Conservation (phyloP, 1,140 invertebrate species). For the Saccostrea cuccullata region DNA sequence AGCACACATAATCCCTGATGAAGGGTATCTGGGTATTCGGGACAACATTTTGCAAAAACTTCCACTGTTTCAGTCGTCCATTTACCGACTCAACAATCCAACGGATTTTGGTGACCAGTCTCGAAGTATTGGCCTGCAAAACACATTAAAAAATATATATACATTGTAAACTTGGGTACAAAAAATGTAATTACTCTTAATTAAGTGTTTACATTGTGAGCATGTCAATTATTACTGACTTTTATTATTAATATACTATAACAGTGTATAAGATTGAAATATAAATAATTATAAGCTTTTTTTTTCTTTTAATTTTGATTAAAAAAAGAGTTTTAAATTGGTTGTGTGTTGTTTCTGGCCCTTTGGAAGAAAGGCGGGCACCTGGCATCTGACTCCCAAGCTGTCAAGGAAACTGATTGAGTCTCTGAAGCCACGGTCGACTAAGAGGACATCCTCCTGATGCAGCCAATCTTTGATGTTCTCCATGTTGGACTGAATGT, state of each 20-base stretch:
- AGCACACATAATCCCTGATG: constrained; percentile 39
- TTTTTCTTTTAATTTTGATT: too few relatives aligned
- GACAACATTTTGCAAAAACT: constrained; percentile 45
- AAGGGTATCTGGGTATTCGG: constrained; percentile 48
- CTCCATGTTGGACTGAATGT: constrained; percentile 44
- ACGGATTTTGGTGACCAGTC: constrained; percentile 52
- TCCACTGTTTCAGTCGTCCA: constrained; percentile 46
- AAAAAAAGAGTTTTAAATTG: too few relatives aligned
- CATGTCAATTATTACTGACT: too few relatives aligned
- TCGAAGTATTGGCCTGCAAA: constrained; percentile 33
- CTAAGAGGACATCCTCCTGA: constrained; percentile 41
- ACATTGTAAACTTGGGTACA: too few relatives aligned
- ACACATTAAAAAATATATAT: neutral
- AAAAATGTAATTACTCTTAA: too few relatives aligned
- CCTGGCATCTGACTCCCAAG: constrained; percentile 33
- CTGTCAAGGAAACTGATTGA: constrained; percentile 41
- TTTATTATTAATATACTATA: too few relatives aligned
- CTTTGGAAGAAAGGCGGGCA: constrained; percentile 44
- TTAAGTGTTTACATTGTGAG: too few relatives aligned
- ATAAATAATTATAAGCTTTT: too few relatives aligned
- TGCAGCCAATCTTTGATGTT: constrained; percentile 37
- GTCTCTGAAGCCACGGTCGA: constrained; percentile 50
- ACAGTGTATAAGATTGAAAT: too few relatives aligned
- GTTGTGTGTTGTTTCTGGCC: neutral
- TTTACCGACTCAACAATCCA: constrained; percentile 51